A percentile compares a stretch with the other conserved stretches of the same genome.
Conservation (phyloP, 2,888 invertebrate genomes). For the Eilema sororculum region DNA sequence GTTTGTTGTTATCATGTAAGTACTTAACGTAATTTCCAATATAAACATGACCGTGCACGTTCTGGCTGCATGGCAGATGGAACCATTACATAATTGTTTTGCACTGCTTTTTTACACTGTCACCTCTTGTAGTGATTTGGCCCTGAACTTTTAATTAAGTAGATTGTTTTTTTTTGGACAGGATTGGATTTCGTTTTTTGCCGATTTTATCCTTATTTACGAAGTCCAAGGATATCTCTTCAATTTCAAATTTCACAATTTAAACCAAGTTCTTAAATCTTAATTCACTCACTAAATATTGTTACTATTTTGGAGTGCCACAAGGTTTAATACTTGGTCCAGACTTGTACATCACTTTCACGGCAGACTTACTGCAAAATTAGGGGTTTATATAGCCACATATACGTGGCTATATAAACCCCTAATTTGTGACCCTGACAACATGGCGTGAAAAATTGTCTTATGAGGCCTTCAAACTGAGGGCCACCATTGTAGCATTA, state of each 20-base stretch:
- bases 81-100: neutral
- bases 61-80: neutral
- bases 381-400: neutral
- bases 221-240: neutral
- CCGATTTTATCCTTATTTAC: slow-evolving; percentile 2
- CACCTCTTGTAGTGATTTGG: neutral
- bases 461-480: too few species aligned
- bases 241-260: neutral
- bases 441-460: too few species aligned
- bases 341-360: neutral
- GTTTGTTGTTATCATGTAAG: neutral
- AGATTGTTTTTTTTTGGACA: too few species aligned
- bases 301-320: neutral
- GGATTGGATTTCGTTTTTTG: neutral
- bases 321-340: neutral
- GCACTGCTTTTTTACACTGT: neutral
- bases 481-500: too few species aligned
- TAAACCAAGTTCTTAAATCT: neutral
- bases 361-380: neutral
- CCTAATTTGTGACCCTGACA: too few species aligned
- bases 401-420: neutral
- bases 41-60: neutral
- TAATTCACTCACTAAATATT: neutral
- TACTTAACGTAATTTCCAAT: neutral
- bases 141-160: neutral